Conservation (phyloP, 2,113 vertebrate genomes). For the Falco punctatus region DNA sequence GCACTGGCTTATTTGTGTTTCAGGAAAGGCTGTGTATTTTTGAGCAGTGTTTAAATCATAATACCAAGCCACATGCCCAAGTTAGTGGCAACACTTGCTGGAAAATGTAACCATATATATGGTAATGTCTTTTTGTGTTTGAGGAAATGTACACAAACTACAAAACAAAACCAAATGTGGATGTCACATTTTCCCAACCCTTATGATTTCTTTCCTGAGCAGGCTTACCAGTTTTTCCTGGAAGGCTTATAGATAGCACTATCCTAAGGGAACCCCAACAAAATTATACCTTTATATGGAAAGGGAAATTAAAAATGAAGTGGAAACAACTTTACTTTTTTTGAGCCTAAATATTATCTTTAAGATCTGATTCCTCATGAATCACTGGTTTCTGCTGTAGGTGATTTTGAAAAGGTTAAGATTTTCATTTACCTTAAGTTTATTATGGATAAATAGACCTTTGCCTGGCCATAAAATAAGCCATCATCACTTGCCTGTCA, state of each 20-base stretch:
- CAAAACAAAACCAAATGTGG: conserved; percentile 54
- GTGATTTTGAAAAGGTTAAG: not conserved
- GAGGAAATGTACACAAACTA: conserved; percentile 34
- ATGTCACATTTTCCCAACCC: not conserved
- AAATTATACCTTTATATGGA: conserved; percentile 28
- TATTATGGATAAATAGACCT: not conserved
- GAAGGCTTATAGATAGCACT: conserved; percentile 53
- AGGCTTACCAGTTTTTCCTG: conserved; percentile 43
- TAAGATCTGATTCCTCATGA: not conserved
- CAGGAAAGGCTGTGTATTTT: conserved; percentile 13
- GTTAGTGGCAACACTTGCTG: conserved; percentile 45
- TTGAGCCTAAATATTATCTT: not conserved
- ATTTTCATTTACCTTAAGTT: not conserved
- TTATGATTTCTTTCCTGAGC: conserved; percentile 43
- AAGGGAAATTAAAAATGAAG: not conserved
- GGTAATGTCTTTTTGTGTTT: not conserved
- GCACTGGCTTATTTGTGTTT: not conserved
- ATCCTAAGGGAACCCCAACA: conserved; percentile 36
- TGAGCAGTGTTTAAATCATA: not conserved
- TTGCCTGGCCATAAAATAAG: not conserved
- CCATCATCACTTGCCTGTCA: not conserved
- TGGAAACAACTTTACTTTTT: not conserved
- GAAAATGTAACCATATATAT: conserved; percentile 26
- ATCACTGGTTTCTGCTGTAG: not conserved
- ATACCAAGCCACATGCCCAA: conserved; percentile 21